A percentile compares a stretch with the other conserved stretches of the same genome.
Evolutionary conservation across 2,888 invertebrate species (phyloP).

Genomic region (Fragum fragum): DNA sequence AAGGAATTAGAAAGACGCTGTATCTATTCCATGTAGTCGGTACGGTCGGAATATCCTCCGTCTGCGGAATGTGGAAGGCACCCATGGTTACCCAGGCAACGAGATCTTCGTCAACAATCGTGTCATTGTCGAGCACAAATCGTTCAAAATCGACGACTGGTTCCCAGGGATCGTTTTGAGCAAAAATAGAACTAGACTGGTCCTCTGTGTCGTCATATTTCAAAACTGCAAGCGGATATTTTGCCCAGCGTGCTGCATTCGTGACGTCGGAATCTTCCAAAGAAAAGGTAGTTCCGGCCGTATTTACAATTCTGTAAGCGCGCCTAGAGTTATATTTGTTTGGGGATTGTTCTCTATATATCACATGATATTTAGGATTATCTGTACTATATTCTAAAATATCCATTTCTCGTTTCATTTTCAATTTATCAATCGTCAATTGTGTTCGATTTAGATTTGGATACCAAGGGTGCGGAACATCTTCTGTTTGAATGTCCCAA

Average conservation of each 20-base stretch:
- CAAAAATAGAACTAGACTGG: conserved; percentile 79
- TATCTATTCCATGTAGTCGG: conserved; percentile 76
- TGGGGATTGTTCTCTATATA: conserved; percentile 69
- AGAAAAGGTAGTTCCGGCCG: conserved; percentile 72
- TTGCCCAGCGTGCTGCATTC: conserved; percentile 79
- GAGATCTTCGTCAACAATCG: conserved; percentile 80
- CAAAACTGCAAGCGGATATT: conserved; percentile 78
- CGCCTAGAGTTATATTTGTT: conserved; percentile 74
- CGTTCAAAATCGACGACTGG: conserved; percentile 80
- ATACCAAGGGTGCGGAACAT: conserved; percentile 69
- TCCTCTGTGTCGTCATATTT: conserved; percentile 80
- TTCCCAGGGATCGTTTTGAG: conserved; percentile 80
- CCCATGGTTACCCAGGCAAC: conserved; percentile 84
- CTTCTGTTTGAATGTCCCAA: conserved; percentile 70
- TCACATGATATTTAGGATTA: conserved; percentile 73
- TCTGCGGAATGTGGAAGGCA: conserved; percentile 79
- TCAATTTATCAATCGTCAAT: conserved; percentile 61
- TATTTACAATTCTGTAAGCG: conserved; percentile 76
- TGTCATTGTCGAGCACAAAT: conserved; percentile 80
- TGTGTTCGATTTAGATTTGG: conserved; percentile 70
- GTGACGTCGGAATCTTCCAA: conserved; percentile 70
- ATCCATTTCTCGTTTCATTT: conserved; percentile 75
- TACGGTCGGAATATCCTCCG: conserved; percentile 82
- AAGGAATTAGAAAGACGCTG: conserved; percentile 77
- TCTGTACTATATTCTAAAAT: conserved; percentile 69